Evolutionary conservation across 1,140 invertebrate genomes (phyloP), one percentile per base, ranked within the genome.

Genomic region (Bombus cullumanus): DNA sequence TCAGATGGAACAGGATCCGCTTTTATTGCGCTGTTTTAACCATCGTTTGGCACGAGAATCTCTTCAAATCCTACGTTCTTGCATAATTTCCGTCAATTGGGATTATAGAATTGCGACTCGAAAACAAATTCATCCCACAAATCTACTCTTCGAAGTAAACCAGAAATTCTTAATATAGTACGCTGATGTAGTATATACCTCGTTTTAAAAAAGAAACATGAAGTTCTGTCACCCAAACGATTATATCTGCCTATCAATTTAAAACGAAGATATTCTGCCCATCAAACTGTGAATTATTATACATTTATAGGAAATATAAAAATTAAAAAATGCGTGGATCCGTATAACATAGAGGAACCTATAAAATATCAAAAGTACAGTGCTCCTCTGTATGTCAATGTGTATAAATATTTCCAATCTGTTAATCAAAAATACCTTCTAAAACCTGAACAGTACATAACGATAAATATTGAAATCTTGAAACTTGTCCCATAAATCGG

Each of bases 1-100:
- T 79, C 77, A 79, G 77, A 66, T 34, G 9, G 53, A 76, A 76
- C 77, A 68, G 62, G 77, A 79, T 68, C 43, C 39, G 41, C 10
- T 66, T n/a, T 66, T 43, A 66, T 79, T 78, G 43, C 39, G 22
- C n/a, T 66, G 28, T 59, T 25, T 76, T 59, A 76, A 34, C 37
- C 47, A 59, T 39, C 74, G 57, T 39, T 59, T 34, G 43, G 3
- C 73, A 75, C 31, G 74, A 39, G 53, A 59, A 59, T 25, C 74
- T 59, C 25, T 5, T 39, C 74, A 3, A 59, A 25, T 75, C 47
- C 73, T 12, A 37, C 31, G 5, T 76, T 59, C 12, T 28, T 34
- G 8, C 47, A n/a, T 25, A 59, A 43, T 74, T 12, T 22, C n/a
- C 8, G 37, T 9, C 41, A 12, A 74, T 34, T 34, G 12, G 9